Evolutionary conservation across 1,140 invertebrate species (phyloP).

Genomic region (Drosophila sucinea): DNA sequence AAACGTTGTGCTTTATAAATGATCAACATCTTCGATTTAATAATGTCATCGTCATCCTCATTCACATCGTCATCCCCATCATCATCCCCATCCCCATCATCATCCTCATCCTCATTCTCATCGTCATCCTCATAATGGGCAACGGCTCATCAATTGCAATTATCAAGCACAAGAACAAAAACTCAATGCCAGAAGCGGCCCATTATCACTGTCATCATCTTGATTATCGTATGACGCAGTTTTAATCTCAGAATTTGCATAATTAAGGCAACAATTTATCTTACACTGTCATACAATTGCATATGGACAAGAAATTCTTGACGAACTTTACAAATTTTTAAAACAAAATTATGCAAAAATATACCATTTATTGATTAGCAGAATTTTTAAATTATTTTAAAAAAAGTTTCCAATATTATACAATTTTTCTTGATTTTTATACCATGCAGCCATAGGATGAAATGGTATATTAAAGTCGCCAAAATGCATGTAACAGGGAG

Average conservation of each 20-base stretch:
- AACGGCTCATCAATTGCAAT: slow-evolving; percentile 31
- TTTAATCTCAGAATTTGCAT: slow-evolving; percentile 49
- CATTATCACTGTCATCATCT: slow-evolving; percentile 20
- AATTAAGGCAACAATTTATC: slow-evolving; percentile 49
- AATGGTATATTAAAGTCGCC: no score
- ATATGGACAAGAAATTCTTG: no score
- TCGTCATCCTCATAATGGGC: slow-evolving; percentile 38
- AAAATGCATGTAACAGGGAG: no score
- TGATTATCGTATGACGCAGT: slow-evolving; percentile 2
- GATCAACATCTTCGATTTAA: slow-evolving; percentile 74
- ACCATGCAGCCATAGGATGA: no score
- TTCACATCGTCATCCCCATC: slow-evolving; percentile 41
- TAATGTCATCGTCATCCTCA: slow-evolving; percentile 61
- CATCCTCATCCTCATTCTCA: slow-evolving; percentile 35
- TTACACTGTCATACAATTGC: neutral
- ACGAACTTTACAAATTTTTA: no score
- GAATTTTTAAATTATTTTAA: no score
- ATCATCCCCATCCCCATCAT: slow-evolving; percentile 32
- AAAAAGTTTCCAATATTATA: no score
- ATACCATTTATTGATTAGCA: no score
- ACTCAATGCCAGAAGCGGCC: neutral
- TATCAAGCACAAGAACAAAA: neutral
- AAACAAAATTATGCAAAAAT: no score
- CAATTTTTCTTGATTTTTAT: no score
- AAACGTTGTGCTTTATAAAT: slow-evolving; percentile 59